Conservation (phyloP, 2,888 invertebrate species). For the Mythimna ferrago region DNA sequence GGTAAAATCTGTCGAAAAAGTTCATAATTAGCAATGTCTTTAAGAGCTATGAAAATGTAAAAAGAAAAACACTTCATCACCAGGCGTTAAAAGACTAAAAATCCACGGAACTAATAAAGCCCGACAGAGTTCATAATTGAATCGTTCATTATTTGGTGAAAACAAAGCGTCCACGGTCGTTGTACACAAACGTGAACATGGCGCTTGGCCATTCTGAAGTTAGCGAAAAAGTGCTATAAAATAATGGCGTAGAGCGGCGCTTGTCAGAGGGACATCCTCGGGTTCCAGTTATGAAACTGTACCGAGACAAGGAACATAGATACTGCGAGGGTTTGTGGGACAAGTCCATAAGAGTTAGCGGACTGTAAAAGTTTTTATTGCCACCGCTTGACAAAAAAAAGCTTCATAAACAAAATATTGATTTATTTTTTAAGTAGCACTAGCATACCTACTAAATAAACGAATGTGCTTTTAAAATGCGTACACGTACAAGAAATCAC, state of each 20-base stretch:
- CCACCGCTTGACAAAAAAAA: background rate
- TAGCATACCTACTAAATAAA: background rate
- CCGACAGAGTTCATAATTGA: constrained; percentile 39
- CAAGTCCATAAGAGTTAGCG: constrained; percentile 32
- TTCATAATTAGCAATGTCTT: no score
- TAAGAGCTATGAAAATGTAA: background rate
- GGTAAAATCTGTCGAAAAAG: no score
- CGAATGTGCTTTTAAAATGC: background rate
- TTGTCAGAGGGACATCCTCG: constrained; percentile 71
- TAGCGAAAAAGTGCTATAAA: constrained; percentile 68
- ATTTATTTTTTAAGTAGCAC: background rate
- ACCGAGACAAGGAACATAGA: constrained; percentile 68
- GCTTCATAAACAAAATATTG: background rate
- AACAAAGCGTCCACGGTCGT: constrained; percentile 35
- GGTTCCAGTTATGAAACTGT: constrained; percentile 73
- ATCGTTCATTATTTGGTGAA: constrained; percentile 45
- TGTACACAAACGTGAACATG: constrained; percentile 24
- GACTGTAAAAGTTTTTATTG: background rate
- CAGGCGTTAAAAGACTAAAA: background rate
- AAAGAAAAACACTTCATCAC: background rate
- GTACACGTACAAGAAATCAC: background rate
- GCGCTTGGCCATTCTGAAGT: constrained; percentile 47
- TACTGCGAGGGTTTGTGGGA: constrained; percentile 50
- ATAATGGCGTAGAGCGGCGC: constrained; percentile 65
- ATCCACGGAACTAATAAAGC: constrained; percentile 4